Percentiles rank a stretch among this genome's conserved stretches.
phyloP scores from a whole-genome alignment of 2,797 vertebrate genomes.

The Harpagifer antarcticus region DNA sequence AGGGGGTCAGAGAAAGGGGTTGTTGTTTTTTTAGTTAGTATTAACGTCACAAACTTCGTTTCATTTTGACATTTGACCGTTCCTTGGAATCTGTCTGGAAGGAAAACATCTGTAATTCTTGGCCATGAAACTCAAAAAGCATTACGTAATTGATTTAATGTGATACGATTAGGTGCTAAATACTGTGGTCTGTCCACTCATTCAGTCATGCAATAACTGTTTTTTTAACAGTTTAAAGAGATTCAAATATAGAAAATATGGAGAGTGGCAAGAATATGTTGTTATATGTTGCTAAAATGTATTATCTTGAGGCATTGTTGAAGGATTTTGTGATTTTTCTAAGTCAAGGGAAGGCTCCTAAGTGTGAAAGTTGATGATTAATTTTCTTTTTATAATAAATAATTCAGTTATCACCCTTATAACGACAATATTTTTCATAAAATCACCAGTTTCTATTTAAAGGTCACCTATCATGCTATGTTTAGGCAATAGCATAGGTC shows the following conservation, averaged over 20 bases:
- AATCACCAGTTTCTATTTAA: too few relatives aligned
- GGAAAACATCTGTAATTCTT: background rate
- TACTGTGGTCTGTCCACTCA: background rate
- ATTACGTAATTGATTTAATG: background rate
- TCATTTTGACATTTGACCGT: background rate
- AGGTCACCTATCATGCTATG: too few relatives aligned
- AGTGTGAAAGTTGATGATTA: background rate
- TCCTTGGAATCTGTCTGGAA: background rate
- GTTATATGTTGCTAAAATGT: background rate
- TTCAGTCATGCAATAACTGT: too few relatives aligned
- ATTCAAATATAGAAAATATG: too few relatives aligned
- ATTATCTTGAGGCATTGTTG: background rate
- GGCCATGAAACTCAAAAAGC: background rate
- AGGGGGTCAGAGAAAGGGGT: background rate
- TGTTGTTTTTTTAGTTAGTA: too few relatives aligned
- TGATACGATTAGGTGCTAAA: background rate
- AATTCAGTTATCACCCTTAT: background rate
- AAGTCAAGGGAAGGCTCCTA: background rate
- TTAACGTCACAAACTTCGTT: conserved; percentile 1
- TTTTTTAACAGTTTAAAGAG: too few relatives aligned
- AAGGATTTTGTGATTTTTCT: background rate
- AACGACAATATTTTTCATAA: background rate
- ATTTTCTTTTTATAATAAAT: background rate
- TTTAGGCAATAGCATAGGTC: too few relatives aligned
- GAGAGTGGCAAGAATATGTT: background rate